Base-by-base conservation (phyloP, 2,113 vertebrate genomes). In the Acanthochromis polyacanthus region DNA sequence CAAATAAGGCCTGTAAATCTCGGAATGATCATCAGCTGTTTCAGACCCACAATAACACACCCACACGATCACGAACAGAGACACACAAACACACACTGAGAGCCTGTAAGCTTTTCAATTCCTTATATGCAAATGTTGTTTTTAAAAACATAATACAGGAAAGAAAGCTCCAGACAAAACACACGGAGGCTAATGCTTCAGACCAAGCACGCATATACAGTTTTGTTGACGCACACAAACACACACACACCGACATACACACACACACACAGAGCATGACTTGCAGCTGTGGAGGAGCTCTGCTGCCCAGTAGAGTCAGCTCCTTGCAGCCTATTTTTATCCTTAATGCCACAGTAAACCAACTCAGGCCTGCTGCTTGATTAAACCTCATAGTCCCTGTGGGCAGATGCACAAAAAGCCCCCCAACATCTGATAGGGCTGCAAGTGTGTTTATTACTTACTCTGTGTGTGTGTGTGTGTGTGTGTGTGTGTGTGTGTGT, bases 301-400 rank as follows among this genome's bases (percentile, higher is more conserved):
- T 76, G 79, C 52, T 68, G 65, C 23, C 70, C 67, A 20, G 69
- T 71, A 14, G 59, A 82, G 51, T 88, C 83, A 83, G 81, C 84
- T 91, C 80, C 84, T 86, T 55, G 30, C 57, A 71, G 56, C 10
- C 88, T 92, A 91, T 92, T 91, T 92, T 83, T 90, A 89, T 67
- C 87, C 69, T 66, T 80, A 89, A 89, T 80, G 81, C 75, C 88
- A 88, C 85, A 81, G 81, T 69, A 78, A 72, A 89, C 68, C 86
- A 84, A 88, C 70, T 52, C 83, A 81, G 70, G 76, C 64, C 80
- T 80, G 60, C 82, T 78, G 81, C 83, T 73, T 85, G 71, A 90
- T 91, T 89, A 88, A 82, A 88, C 89, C 73, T 25, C 58, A 71
- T 12, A 71, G 70, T 84, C 81, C 84, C 86, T 30, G 38, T 57